These are phyloP conservation scores for Pleuronectes platessa DNA, from an alignment of 2,113 vertebrate genomes.

Conservation along the genomic window DNA sequence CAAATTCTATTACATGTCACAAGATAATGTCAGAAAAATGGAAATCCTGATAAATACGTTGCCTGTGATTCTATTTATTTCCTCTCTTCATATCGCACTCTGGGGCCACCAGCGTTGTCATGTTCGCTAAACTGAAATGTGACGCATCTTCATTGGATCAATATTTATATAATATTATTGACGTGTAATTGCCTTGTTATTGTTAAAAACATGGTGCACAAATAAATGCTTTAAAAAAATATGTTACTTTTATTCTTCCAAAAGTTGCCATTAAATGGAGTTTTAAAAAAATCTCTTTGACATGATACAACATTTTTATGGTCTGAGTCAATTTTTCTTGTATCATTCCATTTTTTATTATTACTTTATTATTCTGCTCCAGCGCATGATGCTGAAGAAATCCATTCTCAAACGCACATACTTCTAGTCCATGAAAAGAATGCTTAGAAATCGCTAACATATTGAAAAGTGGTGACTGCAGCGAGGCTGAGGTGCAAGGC, in stretches of 20 bases:
- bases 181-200: background rate
- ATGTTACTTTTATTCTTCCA: no score
- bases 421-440: conserved; percentile 37
- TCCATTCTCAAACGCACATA: conserved; percentile 16
- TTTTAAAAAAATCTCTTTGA: background rate
- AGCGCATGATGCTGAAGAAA: conserved; percentile 33
- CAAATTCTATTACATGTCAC: conserved; percentile 42
- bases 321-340: conserved; percentile 13
- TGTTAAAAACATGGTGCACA: background rate
- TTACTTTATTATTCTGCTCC: background rate
- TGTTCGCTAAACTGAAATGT: conserved; percentile 26
- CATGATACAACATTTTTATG: conserved; percentile 44
- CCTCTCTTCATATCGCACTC: conserved; percentile 20
- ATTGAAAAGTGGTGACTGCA: background rate
- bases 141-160: conserved; percentile 1
- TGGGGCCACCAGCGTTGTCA: conserved; percentile 7
- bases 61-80: conserved; percentile 36
- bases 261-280: background rate
- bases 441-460: conserved; percentile 36
- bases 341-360: no score
- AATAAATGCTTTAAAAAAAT: background rate
- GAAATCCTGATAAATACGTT: conserved; percentile 33
- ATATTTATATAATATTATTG: conserved; percentile 24
- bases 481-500: conserved; percentile 9
- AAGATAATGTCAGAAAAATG: conserved; percentile 57